Evolutionary conservation across 2,888 invertebrate species (phyloP).

Genomic region (Blastobasis adustella): DNA sequence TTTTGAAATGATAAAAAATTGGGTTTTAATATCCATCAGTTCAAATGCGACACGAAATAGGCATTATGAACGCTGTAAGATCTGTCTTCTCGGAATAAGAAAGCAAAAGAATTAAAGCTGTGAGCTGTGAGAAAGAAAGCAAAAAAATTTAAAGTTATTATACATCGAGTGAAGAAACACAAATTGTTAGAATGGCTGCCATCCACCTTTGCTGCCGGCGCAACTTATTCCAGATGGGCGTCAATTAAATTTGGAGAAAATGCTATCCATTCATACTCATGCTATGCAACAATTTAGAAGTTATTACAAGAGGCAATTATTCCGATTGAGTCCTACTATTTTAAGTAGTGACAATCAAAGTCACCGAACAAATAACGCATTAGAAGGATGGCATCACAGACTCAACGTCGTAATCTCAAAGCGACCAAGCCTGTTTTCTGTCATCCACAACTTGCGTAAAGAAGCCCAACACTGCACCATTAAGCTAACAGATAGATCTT

Average conservation of each 20-base stretch:
- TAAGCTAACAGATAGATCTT: conserved; percentile 6
- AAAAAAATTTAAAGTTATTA: background rate
- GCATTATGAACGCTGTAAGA: conserved; percentile 2
- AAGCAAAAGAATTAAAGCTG: background rate
- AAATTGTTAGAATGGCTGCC: background rate
- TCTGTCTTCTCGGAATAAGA: conserved; percentile 1
- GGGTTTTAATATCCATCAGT: background rate
- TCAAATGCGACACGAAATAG: conserved; percentile 3
- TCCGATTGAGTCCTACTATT: conserved; percentile 4
- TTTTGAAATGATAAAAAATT: conserved; percentile 2
- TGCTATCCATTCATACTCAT: no score
- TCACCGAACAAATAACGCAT: conserved; percentile 10
- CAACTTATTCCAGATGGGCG: conserved; percentile 1
- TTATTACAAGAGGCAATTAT: conserved; percentile 6
- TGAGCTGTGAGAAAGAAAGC: background rate
- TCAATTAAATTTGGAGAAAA: background rate
- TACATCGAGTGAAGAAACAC: conserved; percentile 1
- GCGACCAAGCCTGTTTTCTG: conserved; percentile 5
- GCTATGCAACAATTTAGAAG: conserved; percentile 3
- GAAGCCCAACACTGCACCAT: conserved; percentile 10
- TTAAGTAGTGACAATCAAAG: conserved; percentile 8
- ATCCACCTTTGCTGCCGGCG: conserved; percentile 1
- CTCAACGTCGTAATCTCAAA: no score
- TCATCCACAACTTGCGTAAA: conserved; percentile 8
- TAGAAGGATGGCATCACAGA: conserved; percentile 9